Evolutionary conservation across 2,797 vertebrate species (phyloP).

Genomic region (Takifugu ocellatus): DNA sequence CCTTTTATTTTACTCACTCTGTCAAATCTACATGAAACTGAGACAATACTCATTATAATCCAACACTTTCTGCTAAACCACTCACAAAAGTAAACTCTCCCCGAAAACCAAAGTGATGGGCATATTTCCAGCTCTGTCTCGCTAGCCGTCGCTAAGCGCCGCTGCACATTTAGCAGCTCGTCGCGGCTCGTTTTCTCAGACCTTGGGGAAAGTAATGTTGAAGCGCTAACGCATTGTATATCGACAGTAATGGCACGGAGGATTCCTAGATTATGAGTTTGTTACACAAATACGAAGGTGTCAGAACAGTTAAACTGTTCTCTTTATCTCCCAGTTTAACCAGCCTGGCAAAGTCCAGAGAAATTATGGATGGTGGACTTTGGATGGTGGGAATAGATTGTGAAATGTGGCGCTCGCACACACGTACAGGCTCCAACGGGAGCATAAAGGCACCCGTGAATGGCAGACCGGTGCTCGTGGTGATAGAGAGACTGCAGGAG

Average conservation of each 20-base stretch:
- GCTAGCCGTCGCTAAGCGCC: too few species aligned
- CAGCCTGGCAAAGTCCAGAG: constrained; percentile 53
- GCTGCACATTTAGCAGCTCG: too few species aligned
- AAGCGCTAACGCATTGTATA: too few species aligned
- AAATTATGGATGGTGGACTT: constrained; percentile 59
- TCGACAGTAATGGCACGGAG: background rate
- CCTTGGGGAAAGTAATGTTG: too few species aligned
- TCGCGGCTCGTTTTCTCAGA: too few species aligned
- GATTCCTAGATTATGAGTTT: constrained; percentile 21
- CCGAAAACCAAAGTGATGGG: too few species aligned
- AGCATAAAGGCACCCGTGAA: constrained; percentile 35
- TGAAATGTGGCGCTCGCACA: constrained; percentile 24
- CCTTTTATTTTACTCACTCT: constrained; percentile 3
- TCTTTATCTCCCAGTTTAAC: constrained; percentile 37
- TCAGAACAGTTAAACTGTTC: constrained; percentile 7
- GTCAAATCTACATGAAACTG: background rate
- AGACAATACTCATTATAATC: too few species aligned
- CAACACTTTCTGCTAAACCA: too few species aligned
- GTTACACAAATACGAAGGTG: constrained; percentile 10
- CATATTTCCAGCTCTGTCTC: too few species aligned
- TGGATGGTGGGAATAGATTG: constrained; percentile 43
- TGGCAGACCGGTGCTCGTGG: constrained; percentile 41
- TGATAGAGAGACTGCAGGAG: constrained; percentile 47
- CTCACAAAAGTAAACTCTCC: too few species aligned
- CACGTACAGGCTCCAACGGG: background rate